Conservation (phyloP, 2,113 vertebrate genomes). For the Pleuronectes platessa region DNA sequence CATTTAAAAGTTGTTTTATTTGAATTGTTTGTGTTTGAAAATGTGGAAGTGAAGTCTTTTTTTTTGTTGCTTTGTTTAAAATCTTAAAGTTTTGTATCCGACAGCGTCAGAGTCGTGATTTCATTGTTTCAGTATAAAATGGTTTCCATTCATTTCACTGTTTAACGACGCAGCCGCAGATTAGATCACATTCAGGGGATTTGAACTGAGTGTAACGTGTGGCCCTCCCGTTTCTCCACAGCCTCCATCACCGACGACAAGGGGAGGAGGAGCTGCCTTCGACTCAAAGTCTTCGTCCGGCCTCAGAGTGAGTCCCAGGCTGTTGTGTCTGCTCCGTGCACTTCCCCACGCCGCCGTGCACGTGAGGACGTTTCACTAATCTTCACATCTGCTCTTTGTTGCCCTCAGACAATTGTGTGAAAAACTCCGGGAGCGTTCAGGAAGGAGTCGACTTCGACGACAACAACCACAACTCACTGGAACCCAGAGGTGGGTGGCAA, state of each 20-base stretch:
- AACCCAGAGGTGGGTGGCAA: conserved; percentile 96
- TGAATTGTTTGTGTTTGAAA: background rate
- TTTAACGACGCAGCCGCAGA: background rate
- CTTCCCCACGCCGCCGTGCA: background rate
- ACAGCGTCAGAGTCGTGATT: background rate
- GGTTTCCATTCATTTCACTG: background rate
- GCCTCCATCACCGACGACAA: conserved; percentile 92
- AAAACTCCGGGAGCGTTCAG: conserved; percentile 91
- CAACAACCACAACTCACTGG: conserved; percentile 98
- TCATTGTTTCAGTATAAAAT: background rate
- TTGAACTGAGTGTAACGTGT: background rate
- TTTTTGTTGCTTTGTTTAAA: background rate
- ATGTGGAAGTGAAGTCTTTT: background rate
- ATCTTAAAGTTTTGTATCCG: background rate
- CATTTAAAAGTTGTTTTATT: no score
- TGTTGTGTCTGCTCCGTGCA: conserved; percentile 32
- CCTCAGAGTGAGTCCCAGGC: conserved; percentile 91
- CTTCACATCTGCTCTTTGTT: conserved; percentile 75
- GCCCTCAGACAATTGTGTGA: conserved; percentile 96
- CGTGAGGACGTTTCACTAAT: conserved; percentile 70
- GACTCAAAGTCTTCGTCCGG: conserved; percentile 96
- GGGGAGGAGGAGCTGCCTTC: conserved; percentile 92
- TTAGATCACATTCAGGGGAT: background rate
- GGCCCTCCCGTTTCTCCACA: conserved; percentile 69
- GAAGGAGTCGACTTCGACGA: conserved; percentile 97